Base-by-base conservation (phyloP, 2,888 invertebrate genomes). In the Seira sanloemensis region DNA sequence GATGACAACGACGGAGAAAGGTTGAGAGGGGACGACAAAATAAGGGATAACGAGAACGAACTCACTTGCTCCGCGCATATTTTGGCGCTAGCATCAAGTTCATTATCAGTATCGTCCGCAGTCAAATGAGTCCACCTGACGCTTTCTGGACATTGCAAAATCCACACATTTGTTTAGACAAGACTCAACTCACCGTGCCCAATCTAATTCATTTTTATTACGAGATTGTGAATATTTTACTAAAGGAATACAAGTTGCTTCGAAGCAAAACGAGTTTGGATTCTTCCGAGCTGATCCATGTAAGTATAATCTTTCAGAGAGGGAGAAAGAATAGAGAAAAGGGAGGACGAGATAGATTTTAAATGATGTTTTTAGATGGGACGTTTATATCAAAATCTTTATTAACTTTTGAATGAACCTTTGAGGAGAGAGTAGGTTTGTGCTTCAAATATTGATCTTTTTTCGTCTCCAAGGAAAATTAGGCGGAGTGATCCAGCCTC, bases 21-120 rank as follows among this genome's bases (percentile, higher is more conserved):
- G 58, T 50, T 68, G 68, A 68, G 68, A 27, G n/a, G 19, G 69
- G 18, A 69, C 69, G 25, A 24, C 24, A 71, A 73, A 72, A 72
- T 19, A 26, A 68, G 67, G 58, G 58, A 58, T 37, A n/a, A 58
- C n/a, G 58, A 58, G 58, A 58, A 58, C 58, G n/a, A 58, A 58
- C 58, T 58, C 58, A 5, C 58, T 58, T 58, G 58, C n/a, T 18
- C 58, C n/a, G 18, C 12, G 37, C 37, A 37, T 37, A 37, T 37
- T 37, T n/a, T 58, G 2, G 9, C n/a, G n/a, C 58, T 5, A 58
- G 58, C 18, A 58, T 58, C 58, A n/a, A 58, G 58, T 58, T 58
- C n/a, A 58, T 58, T 58, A 58, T 58, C n/a, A 58, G 4, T 58
- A 58, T 58, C 18, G 4, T 4, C 37, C 12, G 37, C n/a, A 37